Conservation (phyloP, 2,888 invertebrate genomes). For the Cyclophora punctaria region DNA sequence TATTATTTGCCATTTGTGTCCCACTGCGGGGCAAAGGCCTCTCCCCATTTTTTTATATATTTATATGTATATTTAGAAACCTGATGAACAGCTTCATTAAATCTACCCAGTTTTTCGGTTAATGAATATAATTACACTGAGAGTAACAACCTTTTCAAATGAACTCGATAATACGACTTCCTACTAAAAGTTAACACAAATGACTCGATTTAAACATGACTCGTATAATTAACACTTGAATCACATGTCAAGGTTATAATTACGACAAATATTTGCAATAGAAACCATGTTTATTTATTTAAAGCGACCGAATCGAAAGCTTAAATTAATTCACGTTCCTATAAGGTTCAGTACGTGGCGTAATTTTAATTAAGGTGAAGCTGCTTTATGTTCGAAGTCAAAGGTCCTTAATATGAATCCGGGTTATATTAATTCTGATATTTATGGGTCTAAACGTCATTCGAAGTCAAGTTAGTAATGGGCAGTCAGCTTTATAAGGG, state of each 20-base stretch:
- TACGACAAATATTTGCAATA: constrained; percentile 3
- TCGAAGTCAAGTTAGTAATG: constrained; percentile 6
- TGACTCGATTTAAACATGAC: too few relatives aligned
- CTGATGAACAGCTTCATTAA: too few relatives aligned
- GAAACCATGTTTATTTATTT: constrained; percentile 3
- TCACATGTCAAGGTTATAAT: neutral
- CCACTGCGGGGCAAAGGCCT: too few relatives aligned
- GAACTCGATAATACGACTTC: too few relatives aligned
- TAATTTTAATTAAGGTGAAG: constrained; percentile 14
- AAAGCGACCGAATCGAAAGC: constrained; percentile 4
- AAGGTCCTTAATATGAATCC: constrained; percentile 13
- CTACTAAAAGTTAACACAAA: too few relatives aligned
- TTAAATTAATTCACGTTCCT: constrained; percentile 6
- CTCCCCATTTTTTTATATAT: too few relatives aligned
- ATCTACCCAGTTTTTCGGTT: too few relatives aligned
- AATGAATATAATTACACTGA: too few relatives aligned
- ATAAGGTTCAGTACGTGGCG: constrained; percentile 5
- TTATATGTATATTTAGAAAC: too few relatives aligned
- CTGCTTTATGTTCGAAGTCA: constrained; percentile 5
- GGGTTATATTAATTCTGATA: constrained; percentile 9
- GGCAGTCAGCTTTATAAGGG: neutral
- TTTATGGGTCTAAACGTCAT: neutral
- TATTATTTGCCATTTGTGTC: too few relatives aligned
- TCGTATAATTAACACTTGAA: too few relatives aligned
- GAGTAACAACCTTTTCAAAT: too few relatives aligned